Base-by-base conservation (phyloP, 1,140 invertebrate species). In the Drosophila pseudoananassae region DNA sequence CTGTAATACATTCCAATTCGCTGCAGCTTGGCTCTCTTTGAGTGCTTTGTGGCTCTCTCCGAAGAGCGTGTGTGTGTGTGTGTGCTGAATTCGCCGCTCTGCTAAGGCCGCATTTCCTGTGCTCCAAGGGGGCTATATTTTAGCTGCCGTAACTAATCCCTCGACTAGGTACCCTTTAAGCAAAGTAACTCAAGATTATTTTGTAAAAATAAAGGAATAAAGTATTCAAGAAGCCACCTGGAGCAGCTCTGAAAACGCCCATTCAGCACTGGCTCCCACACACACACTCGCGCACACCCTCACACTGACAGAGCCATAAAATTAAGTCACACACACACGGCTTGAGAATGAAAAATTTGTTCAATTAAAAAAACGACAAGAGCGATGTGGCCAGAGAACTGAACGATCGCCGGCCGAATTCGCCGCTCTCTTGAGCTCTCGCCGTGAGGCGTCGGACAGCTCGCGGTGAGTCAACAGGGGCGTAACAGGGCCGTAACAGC, bases 301-400 rank as follows among this genome's bases (percentile, higher is more conserved):
- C 40, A 45, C 12, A n/a, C 38, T 14, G 14, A 17, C 40, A 17
- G 38, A 14, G 17, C 43, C 43, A 46, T 46, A 20, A 46, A 72
- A 71, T 52, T 52, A 52, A 52, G 50, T 46, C 58, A 61, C 58
- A 58, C 51, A 38, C 31, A 49, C 71, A 49, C 78, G 27, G 17
- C 40, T 59, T 59, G 46, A 59, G 46, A 79, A 88, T 85, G 72
- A 85, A 82, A 78, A 57, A 66, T 71, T 85, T 74, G 68, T 80
- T 84, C 83, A 80, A 64, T 63, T 60, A 69, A 76, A 70, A 84
- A 43, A 17, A 52, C 25, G 27, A 38, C 27, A 47, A 23, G n/a
- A 25, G 45, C 25, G 6, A 27, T 27, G 25, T 33, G 45, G 14
- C 14, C 55, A 45, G 65, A 57, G 65, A 69, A 60, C 8, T 47